Evolutionary conservation across 1,140 invertebrate genomes (phyloP).

Genomic region (Lordiphosa collinella): DNA sequence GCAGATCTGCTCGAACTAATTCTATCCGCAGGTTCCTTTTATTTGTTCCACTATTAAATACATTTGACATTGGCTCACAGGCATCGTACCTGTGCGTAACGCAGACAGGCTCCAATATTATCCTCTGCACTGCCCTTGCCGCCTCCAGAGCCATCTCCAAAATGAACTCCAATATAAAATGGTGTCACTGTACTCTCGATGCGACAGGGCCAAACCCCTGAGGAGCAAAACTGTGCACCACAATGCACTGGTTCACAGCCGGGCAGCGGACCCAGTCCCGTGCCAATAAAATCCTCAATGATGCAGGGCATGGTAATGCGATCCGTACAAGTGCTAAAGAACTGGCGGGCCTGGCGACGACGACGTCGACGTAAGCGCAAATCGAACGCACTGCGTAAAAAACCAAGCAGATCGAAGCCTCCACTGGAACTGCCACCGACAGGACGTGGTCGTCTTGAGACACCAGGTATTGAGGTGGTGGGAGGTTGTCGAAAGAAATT

Average conservation of each 20-base stretch:
- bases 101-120: slow-evolving; percentile 88
- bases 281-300: slow-evolving; percentile 89
- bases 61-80: slow-evolving; percentile 41
- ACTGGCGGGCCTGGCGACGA: slow-evolving; percentile 56
- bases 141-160: slow-evolving; percentile 84
- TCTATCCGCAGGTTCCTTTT: too few species aligned
- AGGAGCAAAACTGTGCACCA: slow-evolving; percentile 85
- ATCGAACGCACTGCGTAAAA: slow-evolving; percentile 37
- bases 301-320: slow-evolving; percentile 89
- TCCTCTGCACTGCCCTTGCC: slow-evolving; percentile 86
- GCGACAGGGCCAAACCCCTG: slow-evolving; percentile 82
- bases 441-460: slow-evolving; percentile 58
- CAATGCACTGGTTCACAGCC: slow-evolving; percentile 84
- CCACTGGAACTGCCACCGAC: slow-evolving; percentile 29
- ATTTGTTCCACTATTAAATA: too few species aligned
- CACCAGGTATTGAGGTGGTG: slow-evolving; percentile 33
- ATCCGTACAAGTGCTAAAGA: slow-evolving; percentile 83
- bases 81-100: slow-evolving; percentile 86
- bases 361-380: slow-evolving; percentile 47
- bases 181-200: slow-evolving; percentile 88
- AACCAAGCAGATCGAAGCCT: slow-evolving; percentile 64
- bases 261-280: slow-evolving; percentile 74
- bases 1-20: too few species aligned
- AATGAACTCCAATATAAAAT: slow-evolving; percentile 88
- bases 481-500: slow-evolving; percentile 32